Evolutionary conservation across 2,888 invertebrate species (phyloP), one percentile per base, ranked within the genome.

Genomic region (Torymus tubicola): DNA sequence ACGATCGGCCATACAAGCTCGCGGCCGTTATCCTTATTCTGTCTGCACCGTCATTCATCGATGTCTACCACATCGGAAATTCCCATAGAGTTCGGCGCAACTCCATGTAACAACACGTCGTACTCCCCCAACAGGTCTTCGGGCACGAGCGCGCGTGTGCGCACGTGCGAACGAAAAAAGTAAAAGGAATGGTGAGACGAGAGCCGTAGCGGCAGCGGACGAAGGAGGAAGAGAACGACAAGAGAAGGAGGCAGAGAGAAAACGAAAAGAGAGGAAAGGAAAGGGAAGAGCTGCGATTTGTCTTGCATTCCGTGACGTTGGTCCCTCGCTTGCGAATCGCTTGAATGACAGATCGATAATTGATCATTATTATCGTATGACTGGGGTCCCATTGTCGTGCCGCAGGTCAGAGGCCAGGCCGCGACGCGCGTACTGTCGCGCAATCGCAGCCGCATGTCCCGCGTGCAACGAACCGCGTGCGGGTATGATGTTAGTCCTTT

Each of bases 271-370:
- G 63, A 77, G 78, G 80, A 83, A 80, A 83, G 81, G 81, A 76
- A 83, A 83, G 77, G 83, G 85, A 85, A 85, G 82, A 84, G 85
- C 85, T 84, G 86, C 86, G 86, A 89, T 88, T 89, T 87, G 87
- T 88, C 86, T 86, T 87, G 88, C 89, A 89, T 89, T 89, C 87
- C 86, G 85, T 10, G 14, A 61, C n/a, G n/a, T 31, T 50, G 31
- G 50, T 53, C 50, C 52, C n/a, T 78, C 31, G 31, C 31, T 83
- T 84, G 84, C 85, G 85, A 84, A 85, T 84, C 85, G 87, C 84
- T 88, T 88, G 87, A 89, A 89, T 89, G 88, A 89, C 89, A 88
- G 87, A 88, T 89, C 88, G 87, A 89, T 89, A 89, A 90, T 90
- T 88, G 89, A 89, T 90, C 90, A 88, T 89, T 89, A 89, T 88